These are phyloP conservation scores for Tenualosa ilisha DNA, from an alignment of 2,797 vertebrate genomes.

Conservation along the genomic window DNA sequence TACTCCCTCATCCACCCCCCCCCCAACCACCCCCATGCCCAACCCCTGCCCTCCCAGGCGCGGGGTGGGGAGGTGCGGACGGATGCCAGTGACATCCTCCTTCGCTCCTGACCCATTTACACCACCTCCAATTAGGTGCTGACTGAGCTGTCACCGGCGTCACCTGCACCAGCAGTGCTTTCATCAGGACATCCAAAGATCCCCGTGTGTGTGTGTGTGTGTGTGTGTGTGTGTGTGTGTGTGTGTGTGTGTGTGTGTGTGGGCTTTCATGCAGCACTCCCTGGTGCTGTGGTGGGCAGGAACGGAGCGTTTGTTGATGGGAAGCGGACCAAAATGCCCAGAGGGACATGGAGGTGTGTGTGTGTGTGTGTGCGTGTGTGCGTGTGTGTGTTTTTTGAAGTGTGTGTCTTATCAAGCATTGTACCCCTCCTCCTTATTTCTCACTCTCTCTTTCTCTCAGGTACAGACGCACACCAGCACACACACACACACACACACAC, in stretches of 20 bases:
- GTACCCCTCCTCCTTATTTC: background rate
- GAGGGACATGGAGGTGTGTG: background rate
- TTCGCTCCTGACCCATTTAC: constrained; percentile 61
- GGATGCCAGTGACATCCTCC: constrained; percentile 45
- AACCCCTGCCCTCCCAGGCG: background rate
- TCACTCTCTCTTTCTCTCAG: background rate
- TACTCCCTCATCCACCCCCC: background rate
- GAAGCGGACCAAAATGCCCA: background rate
- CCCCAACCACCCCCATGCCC: background rate
- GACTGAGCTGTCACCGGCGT: constrained; percentile 29
- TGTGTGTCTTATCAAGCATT: background rate
- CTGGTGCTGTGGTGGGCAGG: background rate
- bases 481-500: too few species aligned
- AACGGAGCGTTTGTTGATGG: background rate
- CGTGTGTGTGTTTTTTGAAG: background rate
- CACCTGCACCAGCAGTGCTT: constrained; percentile 36
- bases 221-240: constrained; percentile 27
- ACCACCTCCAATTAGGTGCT: constrained; percentile 53
- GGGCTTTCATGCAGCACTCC: background rate
- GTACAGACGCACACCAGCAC: too few species aligned
- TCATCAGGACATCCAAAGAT: constrained; percentile 30
- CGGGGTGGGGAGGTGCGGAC: constrained; percentile 19
- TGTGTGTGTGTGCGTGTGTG: constrained; percentile 4
- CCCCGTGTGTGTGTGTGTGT: background rate
- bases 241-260: constrained; percentile 2